Percentiles rank a stretch among this genome's conserved stretches.
Evolutionary conservation across 2,113 vertebrate genomes (phyloP).

Genomic region (Plestiodon gilberti): DNA sequence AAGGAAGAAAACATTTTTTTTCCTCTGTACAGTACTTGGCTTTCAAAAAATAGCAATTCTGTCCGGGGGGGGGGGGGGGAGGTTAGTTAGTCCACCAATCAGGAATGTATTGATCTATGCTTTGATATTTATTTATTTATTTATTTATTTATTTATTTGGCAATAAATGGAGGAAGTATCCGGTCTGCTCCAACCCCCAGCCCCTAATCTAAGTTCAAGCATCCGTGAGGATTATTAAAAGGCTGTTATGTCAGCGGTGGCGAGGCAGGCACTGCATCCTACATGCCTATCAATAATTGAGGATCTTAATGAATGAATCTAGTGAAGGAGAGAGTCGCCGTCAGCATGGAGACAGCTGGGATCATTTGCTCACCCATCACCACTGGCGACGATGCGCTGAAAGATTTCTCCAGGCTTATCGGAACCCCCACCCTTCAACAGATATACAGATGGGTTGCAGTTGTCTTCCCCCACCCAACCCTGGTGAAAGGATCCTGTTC

Average conservation of each 20-base stretch:
- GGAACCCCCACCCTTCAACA: neutral
- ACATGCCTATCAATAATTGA: conserved; percentile 18
- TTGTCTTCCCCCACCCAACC: neutral
- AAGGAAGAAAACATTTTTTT: neutral
- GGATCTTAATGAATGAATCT: conserved; percentile 20
- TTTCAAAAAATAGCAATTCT: neutral
- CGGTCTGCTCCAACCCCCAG: neutral
- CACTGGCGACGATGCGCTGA: conserved; percentile 30
- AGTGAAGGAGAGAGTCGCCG: neutral
- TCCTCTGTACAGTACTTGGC: too few relatives aligned
- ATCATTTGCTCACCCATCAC: conserved; percentile 58
- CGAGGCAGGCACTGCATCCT: neutral
- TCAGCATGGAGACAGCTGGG: conserved; percentile 59
- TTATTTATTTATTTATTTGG: neutral
- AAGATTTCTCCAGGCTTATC: conserved; percentile 12
- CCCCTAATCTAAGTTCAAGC: neutral
- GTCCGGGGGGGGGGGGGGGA: too few relatives aligned
- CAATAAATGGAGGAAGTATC: neutral
- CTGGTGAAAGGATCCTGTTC: neutral
- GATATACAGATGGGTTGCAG: neutral
- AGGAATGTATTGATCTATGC: neutral
- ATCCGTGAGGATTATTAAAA: conserved; percentile 25
- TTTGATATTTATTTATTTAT: neutral
- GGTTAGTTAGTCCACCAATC: neutral
- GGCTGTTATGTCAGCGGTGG: conserved; percentile 4